Percentiles rank a stretch among this genome's conserved stretches.
Conservation (phyloP, 2,797 vertebrate species). For the Paramormyrops hopkinsi region DNA sequence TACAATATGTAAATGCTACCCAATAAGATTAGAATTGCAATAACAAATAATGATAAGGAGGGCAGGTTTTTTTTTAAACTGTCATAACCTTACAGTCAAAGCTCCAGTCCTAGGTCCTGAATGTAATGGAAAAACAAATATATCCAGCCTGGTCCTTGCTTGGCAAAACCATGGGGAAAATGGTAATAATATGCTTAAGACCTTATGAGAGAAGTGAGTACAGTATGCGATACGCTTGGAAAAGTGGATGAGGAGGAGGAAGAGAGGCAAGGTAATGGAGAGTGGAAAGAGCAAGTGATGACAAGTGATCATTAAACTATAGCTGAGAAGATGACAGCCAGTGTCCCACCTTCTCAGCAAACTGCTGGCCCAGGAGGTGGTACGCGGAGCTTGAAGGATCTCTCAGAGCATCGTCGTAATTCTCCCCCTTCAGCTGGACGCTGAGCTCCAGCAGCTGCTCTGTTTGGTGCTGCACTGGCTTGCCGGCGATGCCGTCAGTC, state of each 20-base stretch:
- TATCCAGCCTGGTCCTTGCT: neutral
- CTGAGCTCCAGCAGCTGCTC: constrained; percentile 82
- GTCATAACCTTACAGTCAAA: neutral
- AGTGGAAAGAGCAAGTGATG: neutral
- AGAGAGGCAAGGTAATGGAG: neutral
- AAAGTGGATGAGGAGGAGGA: neutral
- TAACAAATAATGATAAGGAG: neutral
- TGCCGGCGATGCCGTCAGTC: constrained; percentile 58
- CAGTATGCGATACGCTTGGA: neutral
- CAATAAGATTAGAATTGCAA: neutral
- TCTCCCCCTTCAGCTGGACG: constrained; percentile 68
- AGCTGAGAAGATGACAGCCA: neutral
- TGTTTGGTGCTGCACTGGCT: constrained; percentile 46
- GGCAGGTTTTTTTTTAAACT: neutral
- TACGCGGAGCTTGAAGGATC: constrained; percentile 61
- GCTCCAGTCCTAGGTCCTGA: neutral
- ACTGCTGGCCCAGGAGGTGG: constrained; percentile 65
- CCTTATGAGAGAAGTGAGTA: neutral
- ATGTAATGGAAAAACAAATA: neutral
- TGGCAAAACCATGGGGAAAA: constrained; percentile 6
- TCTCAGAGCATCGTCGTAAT: constrained; percentile 67
- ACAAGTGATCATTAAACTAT: neutral
- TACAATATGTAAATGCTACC: neutral
- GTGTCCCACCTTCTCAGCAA: constrained; percentile 70
- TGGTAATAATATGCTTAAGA: neutral